Base-by-base conservation (phyloP, 2,888 invertebrate species). In the Torymus auratus region DNA sequence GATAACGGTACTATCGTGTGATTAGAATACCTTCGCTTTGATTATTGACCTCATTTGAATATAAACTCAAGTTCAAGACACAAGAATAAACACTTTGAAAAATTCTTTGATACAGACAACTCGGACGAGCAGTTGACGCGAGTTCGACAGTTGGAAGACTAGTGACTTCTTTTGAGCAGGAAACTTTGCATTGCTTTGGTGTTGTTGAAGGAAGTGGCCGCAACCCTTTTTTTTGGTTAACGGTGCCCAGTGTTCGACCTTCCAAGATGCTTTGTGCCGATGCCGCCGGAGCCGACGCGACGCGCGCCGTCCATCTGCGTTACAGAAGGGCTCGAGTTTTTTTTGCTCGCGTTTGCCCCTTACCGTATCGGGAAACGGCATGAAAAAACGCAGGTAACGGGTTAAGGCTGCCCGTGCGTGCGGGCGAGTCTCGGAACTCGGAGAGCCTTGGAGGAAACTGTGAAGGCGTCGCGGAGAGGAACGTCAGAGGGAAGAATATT, bases 381-480 rank as follows among this genome's bases (percentile, higher is more conserved):
- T 74, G 53, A 83, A 84, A 86, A 84, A 85, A 81, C 80, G 10
- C 84, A 84, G 84, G 84, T 84, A 86, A 87, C 85, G 83, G 83
- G 82, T 84, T 80, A 76, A 58, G 71, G 70, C 79, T 64, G 73
- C 60, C 28, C 69, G 80, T 55, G 52, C 69, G 80, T 55, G 52
- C 14, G 60, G 13, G 53, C 58, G 7, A 41, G 41, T 77, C 60
- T 56, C 55, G 20, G 52, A 58, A 1, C 60, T 52, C 23, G 72
- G 41, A 4, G 62, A 3, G 28, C 28, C 23, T n/a, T 28, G 53
- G n/a, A 65, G 69, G 58, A 80, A 69, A 67, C 58, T 69, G 69
- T n/a, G 77, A 52, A 56, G 70, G 61, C 28, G 20, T 52, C 3
- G 55, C 7, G 41, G 5, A 41, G 41, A 41, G 41, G 41, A 41